Percentiles rank a stretch among this genome's conserved stretches.
phyloP scores from a whole-genome alignment of 2,888 invertebrate genomes.

The Chorisops tibialis region DNA sequence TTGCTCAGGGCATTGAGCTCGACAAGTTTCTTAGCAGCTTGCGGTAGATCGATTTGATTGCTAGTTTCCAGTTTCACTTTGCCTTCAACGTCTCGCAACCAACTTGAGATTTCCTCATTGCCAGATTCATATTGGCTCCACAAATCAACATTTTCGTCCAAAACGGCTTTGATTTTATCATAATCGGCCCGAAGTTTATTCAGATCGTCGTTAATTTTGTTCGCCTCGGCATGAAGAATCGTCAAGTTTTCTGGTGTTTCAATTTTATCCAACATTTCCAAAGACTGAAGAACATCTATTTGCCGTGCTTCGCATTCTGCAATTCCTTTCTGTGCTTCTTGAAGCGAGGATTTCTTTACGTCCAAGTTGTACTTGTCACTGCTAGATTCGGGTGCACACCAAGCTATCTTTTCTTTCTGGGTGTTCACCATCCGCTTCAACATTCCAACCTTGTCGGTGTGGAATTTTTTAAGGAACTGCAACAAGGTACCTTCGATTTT shows the following conservation, averaged over 20 bases:
- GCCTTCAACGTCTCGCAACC: constrained; percentile 77
- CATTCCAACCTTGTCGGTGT: constrained; percentile 78
- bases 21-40: constrained; percentile 65
- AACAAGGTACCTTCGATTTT: constrained; percentile 77
- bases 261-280: constrained; percentile 68
- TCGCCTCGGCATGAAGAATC: constrained; percentile 65
- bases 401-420: constrained; percentile 82
- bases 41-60: constrained; percentile 64
- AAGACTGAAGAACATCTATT: constrained; percentile 65
- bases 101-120: constrained; percentile 69
- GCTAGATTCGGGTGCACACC: constrained; percentile 86
- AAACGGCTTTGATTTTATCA: constrained; percentile 61
- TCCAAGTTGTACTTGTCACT: constrained; percentile 91
- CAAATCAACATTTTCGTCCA: constrained; percentile 68
- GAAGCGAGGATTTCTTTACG: constrained; percentile 78
- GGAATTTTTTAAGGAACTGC: constrained; percentile 80
- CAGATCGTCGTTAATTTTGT: constrained; percentile 68
- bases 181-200: constrained; percentile 67
- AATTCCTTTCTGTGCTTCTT: constrained; percentile 71
- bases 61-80: constrained; percentile 70
- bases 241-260: constrained; percentile 68
- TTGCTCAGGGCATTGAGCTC: constrained; percentile 63
- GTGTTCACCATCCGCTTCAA: constrained; percentile 76
- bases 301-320: constrained; percentile 67
- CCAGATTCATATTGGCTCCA: constrained; percentile 79